Conservation (phyloP, 2,113 vertebrate genomes). For the Brachypteracias leptosomus region DNA sequence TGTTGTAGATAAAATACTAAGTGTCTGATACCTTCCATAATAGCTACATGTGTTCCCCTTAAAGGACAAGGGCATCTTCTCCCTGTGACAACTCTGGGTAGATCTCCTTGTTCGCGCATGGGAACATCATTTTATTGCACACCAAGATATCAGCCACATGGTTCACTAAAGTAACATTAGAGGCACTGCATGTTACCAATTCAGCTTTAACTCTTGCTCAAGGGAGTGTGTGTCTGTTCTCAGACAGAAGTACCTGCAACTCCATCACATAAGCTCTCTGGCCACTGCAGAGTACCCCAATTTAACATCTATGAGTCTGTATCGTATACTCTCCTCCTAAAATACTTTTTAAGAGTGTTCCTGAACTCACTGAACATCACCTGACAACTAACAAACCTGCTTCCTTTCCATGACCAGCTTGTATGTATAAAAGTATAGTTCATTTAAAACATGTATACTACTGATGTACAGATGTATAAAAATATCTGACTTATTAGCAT, state of each 20-base stretch:
- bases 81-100: neutral
- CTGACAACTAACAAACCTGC: neutral
- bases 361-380: neutral
- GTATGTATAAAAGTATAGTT: neutral
- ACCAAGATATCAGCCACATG: accelerated
- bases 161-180: neutral
- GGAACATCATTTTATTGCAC: neutral
- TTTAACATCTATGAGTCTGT: neutral
- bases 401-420: neutral
- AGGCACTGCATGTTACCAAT: neutral
- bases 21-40: accelerated
- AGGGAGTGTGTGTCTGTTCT: neutral
- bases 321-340: neutral
- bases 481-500: neutral
- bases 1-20: neutral
- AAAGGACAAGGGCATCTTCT: neutral
- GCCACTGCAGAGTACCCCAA: neutral
- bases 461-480: neutral
- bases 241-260: neutral
- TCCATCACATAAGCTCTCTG: neutral
- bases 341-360: neutral
- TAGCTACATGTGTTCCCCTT: accelerated
- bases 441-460: neutral
- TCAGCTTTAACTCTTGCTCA: neutral
- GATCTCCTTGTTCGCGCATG: neutral